Conservation (phyloP, 2,113 vertebrate species). For the Pitta sordida region DNA sequence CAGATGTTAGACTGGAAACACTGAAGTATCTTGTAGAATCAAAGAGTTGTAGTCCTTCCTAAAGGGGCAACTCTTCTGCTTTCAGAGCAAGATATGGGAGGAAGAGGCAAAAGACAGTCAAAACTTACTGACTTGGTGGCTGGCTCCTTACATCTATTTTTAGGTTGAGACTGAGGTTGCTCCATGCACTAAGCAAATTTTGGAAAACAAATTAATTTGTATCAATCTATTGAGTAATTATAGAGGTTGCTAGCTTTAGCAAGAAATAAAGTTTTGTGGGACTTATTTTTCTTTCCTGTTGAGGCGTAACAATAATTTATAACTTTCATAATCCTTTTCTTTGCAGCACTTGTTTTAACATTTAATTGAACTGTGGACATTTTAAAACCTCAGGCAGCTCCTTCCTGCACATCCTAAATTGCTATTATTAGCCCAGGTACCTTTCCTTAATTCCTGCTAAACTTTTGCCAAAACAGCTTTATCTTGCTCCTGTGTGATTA, state of each 20-base stretch:
- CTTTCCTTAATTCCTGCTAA: neutral
- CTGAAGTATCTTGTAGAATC: neutral
- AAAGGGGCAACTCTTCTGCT: neutral
- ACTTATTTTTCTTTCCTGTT: neutral
- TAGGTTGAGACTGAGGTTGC: neutral
- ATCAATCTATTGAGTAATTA: neutral
- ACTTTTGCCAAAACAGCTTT: neutral
- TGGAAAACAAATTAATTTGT: neutral
- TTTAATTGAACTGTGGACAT: constrained; percentile 8
- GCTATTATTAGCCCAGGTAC: neutral
- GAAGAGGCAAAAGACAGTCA: neutral
- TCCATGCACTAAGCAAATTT: neutral
- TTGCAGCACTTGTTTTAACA: neutral
- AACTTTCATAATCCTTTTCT: neutral
- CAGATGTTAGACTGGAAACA: neutral
- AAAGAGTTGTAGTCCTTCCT: neutral
- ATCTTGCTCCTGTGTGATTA: neutral
- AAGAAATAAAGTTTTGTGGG: neutral
- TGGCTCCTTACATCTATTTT: neutral
- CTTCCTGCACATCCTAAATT: neutral
- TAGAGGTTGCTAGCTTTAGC: neutral
- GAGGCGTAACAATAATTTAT: neutral
- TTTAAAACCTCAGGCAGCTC: neutral
- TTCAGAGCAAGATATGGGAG: neutral
- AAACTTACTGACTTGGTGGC: neutral